Conservation (phyloP, 2,113 vertebrate genomes). For the Sialia sialis region DNA sequence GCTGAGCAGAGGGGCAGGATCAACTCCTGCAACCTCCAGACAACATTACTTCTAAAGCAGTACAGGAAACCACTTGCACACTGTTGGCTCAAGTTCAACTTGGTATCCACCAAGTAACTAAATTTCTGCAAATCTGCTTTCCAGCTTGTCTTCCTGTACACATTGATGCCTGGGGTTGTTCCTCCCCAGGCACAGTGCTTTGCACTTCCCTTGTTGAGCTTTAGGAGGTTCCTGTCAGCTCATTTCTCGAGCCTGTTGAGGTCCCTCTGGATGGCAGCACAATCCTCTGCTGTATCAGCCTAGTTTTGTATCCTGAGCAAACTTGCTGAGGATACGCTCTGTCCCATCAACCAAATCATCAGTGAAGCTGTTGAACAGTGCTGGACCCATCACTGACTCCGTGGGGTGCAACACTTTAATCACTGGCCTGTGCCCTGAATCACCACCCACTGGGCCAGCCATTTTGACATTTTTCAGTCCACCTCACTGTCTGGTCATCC, state of each 20-base stretch:
- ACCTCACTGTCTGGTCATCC: neutral
- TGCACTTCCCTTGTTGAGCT: neutral
- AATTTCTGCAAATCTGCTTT: neutral
- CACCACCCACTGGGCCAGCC: neutral
- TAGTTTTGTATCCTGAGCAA: neutral
- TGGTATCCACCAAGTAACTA: neutral
- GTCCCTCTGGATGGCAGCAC: neutral
- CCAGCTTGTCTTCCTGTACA: neutral
- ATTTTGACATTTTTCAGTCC: neutral
- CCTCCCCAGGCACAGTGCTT: neutral
- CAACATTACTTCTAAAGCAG: neutral
- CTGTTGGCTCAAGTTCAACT: neutral
- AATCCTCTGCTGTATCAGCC: neutral
- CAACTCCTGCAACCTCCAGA: neutral
- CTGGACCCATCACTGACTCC: neutral
- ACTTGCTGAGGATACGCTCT: neutral
- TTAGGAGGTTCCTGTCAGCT: neutral
- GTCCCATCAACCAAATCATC: neutral
- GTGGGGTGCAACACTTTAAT: neutral
- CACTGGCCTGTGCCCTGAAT: neutral
- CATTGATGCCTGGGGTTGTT: neutral
- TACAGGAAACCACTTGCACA: fast-evolving
- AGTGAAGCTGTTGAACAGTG: neutral
- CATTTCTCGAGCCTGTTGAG: neutral
- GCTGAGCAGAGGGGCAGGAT: neutral